Conservation (phyloP, 2,797 vertebrate species). For the Lagorchestes hirsutus region DNA sequence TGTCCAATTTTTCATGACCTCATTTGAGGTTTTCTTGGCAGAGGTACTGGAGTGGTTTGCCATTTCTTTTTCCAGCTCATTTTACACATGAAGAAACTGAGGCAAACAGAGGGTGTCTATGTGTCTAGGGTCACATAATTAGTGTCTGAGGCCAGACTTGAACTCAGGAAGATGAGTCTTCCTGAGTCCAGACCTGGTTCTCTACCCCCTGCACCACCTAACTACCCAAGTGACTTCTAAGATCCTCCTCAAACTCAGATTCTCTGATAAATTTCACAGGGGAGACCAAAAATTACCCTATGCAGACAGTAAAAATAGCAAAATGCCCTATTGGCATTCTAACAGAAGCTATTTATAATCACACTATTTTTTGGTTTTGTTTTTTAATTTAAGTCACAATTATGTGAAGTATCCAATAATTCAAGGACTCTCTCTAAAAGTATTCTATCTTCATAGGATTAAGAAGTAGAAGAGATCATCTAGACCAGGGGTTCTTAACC, state of each 20-base stretch:
- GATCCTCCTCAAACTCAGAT: not conserved
- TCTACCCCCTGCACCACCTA: not conserved
- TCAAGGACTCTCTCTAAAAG: not conserved
- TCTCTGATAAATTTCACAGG: not conserved
- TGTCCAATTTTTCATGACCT: not conserved
- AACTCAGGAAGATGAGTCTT: not conserved
- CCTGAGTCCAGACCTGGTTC: not conserved
- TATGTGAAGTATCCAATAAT: not conserved
- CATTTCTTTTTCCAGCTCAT: not conserved
- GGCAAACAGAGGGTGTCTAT: not conserved
- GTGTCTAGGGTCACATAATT: not conserved
- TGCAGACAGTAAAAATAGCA: not conserved
- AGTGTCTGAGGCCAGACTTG: not conserved
- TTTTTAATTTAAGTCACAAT: not conserved
- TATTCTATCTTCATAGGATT: not conserved
- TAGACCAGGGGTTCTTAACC: not conserved
- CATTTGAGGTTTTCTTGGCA: not conserved
- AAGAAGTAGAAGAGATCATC: not conserved
- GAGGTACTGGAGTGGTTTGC: not conserved
- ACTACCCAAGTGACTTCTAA: not conserved
- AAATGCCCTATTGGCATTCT: not conserved
- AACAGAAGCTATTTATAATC: not conserved
- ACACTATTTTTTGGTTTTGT: not conserved
- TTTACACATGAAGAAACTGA: not conserved
- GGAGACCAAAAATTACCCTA: not conserved